phyloP scores from a whole-genome alignment of 2,113 vertebrate genomes.

The Verasper variegatus region DNA sequence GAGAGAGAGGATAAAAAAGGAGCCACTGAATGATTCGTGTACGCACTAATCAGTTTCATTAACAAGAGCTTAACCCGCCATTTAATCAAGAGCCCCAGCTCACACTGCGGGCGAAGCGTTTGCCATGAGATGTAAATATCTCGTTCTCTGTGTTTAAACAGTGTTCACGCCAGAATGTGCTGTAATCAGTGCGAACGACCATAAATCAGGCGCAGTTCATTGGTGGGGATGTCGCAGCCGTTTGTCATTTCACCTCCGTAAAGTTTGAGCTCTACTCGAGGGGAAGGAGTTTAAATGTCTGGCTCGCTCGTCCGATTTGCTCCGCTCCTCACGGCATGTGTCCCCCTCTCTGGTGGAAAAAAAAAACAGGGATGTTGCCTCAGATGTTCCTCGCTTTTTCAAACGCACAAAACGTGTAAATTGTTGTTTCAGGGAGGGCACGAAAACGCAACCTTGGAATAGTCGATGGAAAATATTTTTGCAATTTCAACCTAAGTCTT shows the following conservation, averaged over 20 bases:
- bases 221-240: not conserved
- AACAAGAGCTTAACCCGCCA: constrained; percentile 40
- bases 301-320: not conserved
- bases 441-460: too few species aligned
- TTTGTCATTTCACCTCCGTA: constrained; percentile 54
- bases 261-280: not conserved
- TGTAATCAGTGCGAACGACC: constrained; percentile 50
- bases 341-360: not conserved
- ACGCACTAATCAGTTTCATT: constrained; percentile 41
- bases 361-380: not conserved
- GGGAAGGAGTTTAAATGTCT: not conserved
- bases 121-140: constrained; percentile 58
- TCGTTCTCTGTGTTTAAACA: constrained; percentile 63
- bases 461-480: too few species aligned
- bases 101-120: constrained; percentile 22
- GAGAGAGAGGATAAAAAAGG: constrained; percentile 47
- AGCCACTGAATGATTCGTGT: constrained; percentile 44
- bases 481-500: not conserved
- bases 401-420: not conserved
- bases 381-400: not conserved
- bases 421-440: too few species aligned
- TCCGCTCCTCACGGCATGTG: not conserved
- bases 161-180: constrained; percentile 41
- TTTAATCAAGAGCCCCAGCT: constrained; percentile 48
- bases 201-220: constrained; percentile 60